Base-by-base conservation (phyloP, 2,113 vertebrate species). In the Syngnathus scovelli region DNA sequence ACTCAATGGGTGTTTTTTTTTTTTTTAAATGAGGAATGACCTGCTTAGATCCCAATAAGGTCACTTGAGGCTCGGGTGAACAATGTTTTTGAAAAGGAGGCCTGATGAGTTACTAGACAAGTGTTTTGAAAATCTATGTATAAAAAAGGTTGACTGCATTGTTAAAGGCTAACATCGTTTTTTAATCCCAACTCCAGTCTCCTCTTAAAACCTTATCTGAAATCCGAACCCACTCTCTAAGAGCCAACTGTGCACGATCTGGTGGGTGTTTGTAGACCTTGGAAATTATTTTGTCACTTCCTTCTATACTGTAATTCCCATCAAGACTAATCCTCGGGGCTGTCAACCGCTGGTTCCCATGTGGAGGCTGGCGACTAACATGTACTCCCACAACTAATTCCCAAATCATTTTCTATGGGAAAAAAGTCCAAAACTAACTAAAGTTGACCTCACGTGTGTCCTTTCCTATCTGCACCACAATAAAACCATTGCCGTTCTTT, bases 11-110 rank as follows among this genome's bases (percentile, higher is more conserved):
- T 3, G 27, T 33, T 33, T 3, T 33, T 33, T 33, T 33, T 33
- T 33, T 33, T 33, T 61, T 65, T 62, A 85, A 75, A 75, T 67
- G 56, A 80, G 69, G 49, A 27, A 18, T 84, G 81, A 85, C 81
- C 82, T 74, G 54, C 64, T 78, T 79, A 70, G 75, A 79, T 70
- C 68, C 10, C 73, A 82, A 77, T 80, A 73, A 73, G 60, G 39
- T 27, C 9, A 33, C 36, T 56, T 27, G 58, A n/a, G 55, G 59
- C 78, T 66, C 74, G 76, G 68, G 64, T 83, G 75, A 76, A 82
- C 77, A 78, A 33, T 46, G 66, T 69, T 74, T 81, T 78, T 80
- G 77, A 82, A 62, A n/a, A 73, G 63, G 13, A 13, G n/a, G 63
- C 65, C 49, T 63, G 51, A 44, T 69, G 51, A 62, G 38, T 61